Evolutionary conservation across 2,797 vertebrate species (phyloP).

Genomic region (Hyperoplus lanceolatus): DNA sequence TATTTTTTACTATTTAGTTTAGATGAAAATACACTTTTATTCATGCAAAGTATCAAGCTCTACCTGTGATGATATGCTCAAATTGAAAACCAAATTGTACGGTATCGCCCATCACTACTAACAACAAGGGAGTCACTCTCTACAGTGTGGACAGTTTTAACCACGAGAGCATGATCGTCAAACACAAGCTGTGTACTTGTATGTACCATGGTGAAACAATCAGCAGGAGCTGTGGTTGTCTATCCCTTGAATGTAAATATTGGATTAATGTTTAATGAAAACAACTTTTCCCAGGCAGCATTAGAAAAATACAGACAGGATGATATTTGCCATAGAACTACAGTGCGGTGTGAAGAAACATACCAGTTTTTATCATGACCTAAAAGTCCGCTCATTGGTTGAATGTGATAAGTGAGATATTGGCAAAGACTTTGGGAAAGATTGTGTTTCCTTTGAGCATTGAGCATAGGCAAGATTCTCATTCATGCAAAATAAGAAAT

Average conservation of each 20-base stretch:
- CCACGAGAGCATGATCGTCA: constrained; percentile 3
- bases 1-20: neutral
- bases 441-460: neutral
- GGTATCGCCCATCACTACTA: neutral
- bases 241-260: constrained; percentile 9
- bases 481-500: constrained; percentile 16
- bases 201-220: neutral
- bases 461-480: constrained; percentile 9
- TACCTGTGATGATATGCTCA: neutral
- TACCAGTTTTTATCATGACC: neutral
- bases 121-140: neutral
- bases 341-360: neutral
- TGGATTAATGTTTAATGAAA: constrained; percentile 10
- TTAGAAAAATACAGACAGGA: too few relatives aligned
- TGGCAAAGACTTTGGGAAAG: neutral
- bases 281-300: too few relatives aligned
- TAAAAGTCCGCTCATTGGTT: neutral
- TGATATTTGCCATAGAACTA: neutral
- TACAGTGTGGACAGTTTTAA: neutral
- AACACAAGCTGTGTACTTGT: neutral
- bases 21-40: neutral
- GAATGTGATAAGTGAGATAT: neutral
- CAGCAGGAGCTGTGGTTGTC: neutral
- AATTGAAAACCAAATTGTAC: neutral
- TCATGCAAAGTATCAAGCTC: neutral